phyloP scores from a whole-genome alignment of 2,797 vertebrate genomes.

The Allobates femoralis region DNA sequence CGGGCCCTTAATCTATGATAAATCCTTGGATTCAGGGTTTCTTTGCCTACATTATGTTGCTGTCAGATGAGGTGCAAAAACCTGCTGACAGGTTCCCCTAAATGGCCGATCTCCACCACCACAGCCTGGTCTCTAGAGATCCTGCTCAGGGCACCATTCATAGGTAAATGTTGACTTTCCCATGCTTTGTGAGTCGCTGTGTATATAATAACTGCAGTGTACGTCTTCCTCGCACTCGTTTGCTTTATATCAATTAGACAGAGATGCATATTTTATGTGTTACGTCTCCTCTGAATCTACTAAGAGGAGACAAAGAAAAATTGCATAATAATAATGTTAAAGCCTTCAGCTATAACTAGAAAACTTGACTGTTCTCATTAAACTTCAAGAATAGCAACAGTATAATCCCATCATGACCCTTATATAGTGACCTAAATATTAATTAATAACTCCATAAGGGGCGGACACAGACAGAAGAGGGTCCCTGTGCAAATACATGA shows the following conservation, averaged over 20 bases:
- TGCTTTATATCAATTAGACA: background rate
- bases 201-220: background rate
- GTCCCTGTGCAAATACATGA: too few species aligned
- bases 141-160: constrained; percentile 36
- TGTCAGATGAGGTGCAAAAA: too few species aligned
- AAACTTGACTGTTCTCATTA: background rate
- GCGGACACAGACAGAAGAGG: too few species aligned
- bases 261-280: background rate
- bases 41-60: too few species aligned
- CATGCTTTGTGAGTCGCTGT: constrained; percentile 20
- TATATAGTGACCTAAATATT: too few species aligned
- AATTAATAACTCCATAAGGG: too few species aligned
- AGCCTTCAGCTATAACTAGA: background rate
- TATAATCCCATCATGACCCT: too few species aligned
- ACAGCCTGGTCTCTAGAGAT: constrained; percentile 18
- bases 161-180: constrained; percentile 44
- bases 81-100: too few species aligned
- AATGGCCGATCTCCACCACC: too few species aligned
- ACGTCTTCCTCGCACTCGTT: background rate
- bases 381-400: too few species aligned
- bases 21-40: too few species aligned
- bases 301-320: background rate
- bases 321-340: background rate
- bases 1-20: too few species aligned
- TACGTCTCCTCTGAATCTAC: background rate